Base-by-base conservation (phyloP, 2,797 vertebrate genomes). In the Oryzias sinensis region DNA sequence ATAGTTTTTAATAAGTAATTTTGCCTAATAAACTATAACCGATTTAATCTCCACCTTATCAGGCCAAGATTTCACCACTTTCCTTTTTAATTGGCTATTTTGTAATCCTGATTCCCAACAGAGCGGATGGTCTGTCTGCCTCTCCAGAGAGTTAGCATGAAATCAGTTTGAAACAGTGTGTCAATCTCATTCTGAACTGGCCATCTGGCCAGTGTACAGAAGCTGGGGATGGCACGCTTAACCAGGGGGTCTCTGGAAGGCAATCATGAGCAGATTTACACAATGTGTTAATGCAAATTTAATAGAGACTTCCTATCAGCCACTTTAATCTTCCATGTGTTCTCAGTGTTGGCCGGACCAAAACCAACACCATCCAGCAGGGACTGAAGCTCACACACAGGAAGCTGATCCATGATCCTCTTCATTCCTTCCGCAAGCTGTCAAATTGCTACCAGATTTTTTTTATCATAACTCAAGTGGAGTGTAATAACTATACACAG, bases 81-180 rank as follows among this genome's bases (percentile, higher is more conserved):
- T 94, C 91, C 88, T 93, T 93, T 92, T 91, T 98, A 98, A 99
- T 97, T 97, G 96, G 94, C 95, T 96, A 95, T 98, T 98, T 95
- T 97, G 95, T 98, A 96, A 95, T 96, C 96, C 96, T 91, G 94
- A 96, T 95, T 98, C 96, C 95, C 96, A 93, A 92, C 93, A 95
- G 96, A 95, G 93, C 89, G 86, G 92, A 93, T 93, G 93, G 95
- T 93, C 91, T 90, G 93, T 92, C 93, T 92, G 89, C 90, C 88
- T 93, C 95, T 95, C 96, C 85, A 79, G 95, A 96, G 97, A 93
- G 82, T 93, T 88, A 90, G 93, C 94, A 93, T 98, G 95, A 98
- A 99, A 99, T 98, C 95, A 89, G 94, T 96, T 98, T 95, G 97
- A 96, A 96, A 97, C 92, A 95, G 94, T 91, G 93, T 95, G 96